Percentiles rank a stretch among this genome's conserved stretches.
These are phyloP conservation scores for Notolabrus celidotus DNA, from an alignment of 2,797 vertebrate species.

Conservation along the genomic window DNA sequence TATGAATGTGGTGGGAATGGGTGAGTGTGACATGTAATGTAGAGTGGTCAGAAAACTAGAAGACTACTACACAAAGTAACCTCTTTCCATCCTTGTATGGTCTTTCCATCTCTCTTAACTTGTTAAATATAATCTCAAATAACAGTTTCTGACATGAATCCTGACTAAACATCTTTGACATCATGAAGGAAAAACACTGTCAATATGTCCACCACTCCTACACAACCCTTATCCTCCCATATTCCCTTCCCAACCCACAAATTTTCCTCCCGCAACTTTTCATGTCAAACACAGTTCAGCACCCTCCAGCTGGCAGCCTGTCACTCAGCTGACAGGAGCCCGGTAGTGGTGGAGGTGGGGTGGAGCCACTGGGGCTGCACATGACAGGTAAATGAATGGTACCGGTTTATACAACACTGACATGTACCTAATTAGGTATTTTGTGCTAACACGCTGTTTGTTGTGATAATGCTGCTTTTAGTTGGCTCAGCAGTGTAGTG, in stretches of 20 bases:
- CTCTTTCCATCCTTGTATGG: too few species aligned
- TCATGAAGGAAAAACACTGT: constrained; percentile 32
- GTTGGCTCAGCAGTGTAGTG: constrained; percentile 45
- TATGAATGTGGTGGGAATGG: too few species aligned
- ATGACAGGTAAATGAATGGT: constrained; percentile 75
- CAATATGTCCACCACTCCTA: constrained; percentile 49
- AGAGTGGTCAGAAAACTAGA: too few species aligned
- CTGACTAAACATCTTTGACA: constrained; percentile 56
- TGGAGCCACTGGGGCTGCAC: constrained; percentile 36
- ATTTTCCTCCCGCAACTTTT: constrained; percentile 44
- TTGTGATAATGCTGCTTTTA: constrained; percentile 34
- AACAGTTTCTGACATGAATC: constrained; percentile 21
- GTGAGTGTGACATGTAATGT: too few species aligned
- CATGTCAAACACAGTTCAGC: constrained; percentile 60
- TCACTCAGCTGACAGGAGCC: constrained; percentile 62
- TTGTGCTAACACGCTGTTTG: constrained; percentile 39
- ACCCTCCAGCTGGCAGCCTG: constrained; percentile 58
- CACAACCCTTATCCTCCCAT: constrained; percentile 43
- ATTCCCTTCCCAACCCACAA: constrained; percentile 19
- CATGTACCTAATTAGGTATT: constrained; percentile 64
- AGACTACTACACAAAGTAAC: too few species aligned
- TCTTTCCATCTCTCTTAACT: too few species aligned
- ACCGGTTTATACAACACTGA: constrained; percentile 42
- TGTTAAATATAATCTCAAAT: constrained; percentile 22
- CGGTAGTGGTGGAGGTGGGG: constrained; percentile 28